A percentile compares a stretch with the other conserved stretches of the same genome.
Evolutionary conservation across 2,797 vertebrate genomes (phyloP).

Genomic region (Tenualosa thibaudeaui): DNA sequence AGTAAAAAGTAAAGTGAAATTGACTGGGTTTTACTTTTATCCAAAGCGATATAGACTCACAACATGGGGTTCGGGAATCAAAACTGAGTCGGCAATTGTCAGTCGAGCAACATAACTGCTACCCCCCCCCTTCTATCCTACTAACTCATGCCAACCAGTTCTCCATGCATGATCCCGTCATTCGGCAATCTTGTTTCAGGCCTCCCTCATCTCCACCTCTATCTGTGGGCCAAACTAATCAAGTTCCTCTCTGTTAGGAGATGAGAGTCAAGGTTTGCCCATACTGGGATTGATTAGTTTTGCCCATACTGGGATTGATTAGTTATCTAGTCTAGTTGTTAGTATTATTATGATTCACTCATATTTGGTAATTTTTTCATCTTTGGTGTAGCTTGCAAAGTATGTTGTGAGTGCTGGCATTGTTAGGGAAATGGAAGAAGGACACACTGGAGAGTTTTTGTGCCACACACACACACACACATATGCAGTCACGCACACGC

Average conservation of each 20-base stretch:
- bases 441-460: not conserved
- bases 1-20: too few species aligned
- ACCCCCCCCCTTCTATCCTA: too few species aligned
- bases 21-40: too few species aligned
- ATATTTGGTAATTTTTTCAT: not conserved
- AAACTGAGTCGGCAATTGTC: too few species aligned
- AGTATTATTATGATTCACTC: not conserved
- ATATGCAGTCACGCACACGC: not conserved
- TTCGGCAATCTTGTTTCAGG: not conserved
- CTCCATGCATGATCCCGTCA: too few species aligned
- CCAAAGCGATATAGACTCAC: too few species aligned
- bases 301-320: not conserved
- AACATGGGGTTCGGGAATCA: too few species aligned
- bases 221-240: not conserved
- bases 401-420: not conserved
- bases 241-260: not conserved
- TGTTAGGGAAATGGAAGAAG: not conserved
- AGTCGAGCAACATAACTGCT: too few species aligned
- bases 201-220: not conserved
- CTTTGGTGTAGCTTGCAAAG: not conserved
- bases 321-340: not conserved
- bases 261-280: not conserved
- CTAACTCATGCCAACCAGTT: too few species aligned
- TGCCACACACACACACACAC: not conserved
- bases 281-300: not conserved